A percentile compares a stretch with the other conserved stretches of the same genome.
Conservation (phyloP, 2,113 vertebrate species). For the Glaucidium brasilianum region DNA sequence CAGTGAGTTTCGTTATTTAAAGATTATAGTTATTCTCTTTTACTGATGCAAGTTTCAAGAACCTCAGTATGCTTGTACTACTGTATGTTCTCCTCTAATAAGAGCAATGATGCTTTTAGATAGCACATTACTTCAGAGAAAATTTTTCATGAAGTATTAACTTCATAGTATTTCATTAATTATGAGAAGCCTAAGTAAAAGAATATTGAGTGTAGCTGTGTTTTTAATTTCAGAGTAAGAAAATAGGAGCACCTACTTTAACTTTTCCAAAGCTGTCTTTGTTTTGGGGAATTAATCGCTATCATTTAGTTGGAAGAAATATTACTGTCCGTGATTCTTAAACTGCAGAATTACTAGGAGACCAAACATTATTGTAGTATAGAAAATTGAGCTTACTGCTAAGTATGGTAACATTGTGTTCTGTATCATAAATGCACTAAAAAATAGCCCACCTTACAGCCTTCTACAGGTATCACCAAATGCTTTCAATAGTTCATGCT, state of each 20-base stretch:
- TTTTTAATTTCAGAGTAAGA: not conserved
- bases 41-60: not conserved
- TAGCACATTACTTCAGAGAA: not conserved
- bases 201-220: too few species aligned
- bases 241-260: not conserved
- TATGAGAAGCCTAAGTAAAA: conserved; percentile 20
- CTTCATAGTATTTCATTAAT: not conserved
- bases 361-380: not conserved
- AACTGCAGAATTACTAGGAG: not conserved
- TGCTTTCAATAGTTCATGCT: not conserved
- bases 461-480: not conserved
- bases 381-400: not conserved
- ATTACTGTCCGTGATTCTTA: not conserved
- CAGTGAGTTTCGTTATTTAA: not conserved
- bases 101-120: not conserved
- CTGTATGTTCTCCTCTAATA: not conserved
- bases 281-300: not conserved
- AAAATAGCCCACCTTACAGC: not conserved
- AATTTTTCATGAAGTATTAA: not conserved
- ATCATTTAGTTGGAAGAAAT: not conserved
- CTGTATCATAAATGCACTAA: not conserved
- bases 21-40: not conserved
- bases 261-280: not conserved
- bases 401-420: not conserved
- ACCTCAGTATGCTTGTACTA: not conserved